These are phyloP conservation scores for Danio kyathit DNA, from an alignment of 2,797 vertebrate genomes.

Conservation along the genomic window DNA sequence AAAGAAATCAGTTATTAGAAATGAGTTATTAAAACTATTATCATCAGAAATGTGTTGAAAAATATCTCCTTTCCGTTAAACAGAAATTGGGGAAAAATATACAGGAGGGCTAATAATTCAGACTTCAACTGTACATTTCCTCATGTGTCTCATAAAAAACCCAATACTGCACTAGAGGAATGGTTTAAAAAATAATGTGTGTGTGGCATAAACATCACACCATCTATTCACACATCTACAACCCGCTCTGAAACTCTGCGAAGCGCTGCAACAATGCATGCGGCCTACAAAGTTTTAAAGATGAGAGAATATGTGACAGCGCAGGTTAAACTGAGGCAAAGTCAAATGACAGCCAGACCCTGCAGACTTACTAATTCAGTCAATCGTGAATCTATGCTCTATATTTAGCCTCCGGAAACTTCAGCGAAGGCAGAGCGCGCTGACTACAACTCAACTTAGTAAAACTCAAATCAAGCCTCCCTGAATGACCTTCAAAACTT, in stretches of 20 bases:
- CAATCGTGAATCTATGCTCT: background rate
- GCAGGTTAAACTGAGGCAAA: slow-evolving; percentile 7
- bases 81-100: too few relatives aligned
- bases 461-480: background rate
- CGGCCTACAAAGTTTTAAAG: background rate
- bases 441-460: background rate
- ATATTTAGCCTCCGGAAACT: background rate
- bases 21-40: too few relatives aligned
- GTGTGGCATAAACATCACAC: background rate
- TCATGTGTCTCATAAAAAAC: background rate
- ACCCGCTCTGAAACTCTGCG: background rate
- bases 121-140: too few relatives aligned
- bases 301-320: slow-evolving; percentile 18
- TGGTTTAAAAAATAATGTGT: background rate
- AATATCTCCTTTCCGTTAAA: background rate
- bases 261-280: background rate
- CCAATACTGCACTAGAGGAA: background rate
- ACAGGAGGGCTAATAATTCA: too few relatives aligned
- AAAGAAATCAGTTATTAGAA: too few relatives aligned
- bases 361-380: slow-evolving; percentile 9
- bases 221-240: slow-evolving; percentile 3
- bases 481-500: background rate
- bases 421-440: background rate
- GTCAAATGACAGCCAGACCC: slow-evolving; percentile 16
- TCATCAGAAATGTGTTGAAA: background rate